Evolutionary conservation across 2,797 vertebrate species (phyloP), one percentile per base, ranked within the genome.

Genomic region (Anguilla anguilla): DNA sequence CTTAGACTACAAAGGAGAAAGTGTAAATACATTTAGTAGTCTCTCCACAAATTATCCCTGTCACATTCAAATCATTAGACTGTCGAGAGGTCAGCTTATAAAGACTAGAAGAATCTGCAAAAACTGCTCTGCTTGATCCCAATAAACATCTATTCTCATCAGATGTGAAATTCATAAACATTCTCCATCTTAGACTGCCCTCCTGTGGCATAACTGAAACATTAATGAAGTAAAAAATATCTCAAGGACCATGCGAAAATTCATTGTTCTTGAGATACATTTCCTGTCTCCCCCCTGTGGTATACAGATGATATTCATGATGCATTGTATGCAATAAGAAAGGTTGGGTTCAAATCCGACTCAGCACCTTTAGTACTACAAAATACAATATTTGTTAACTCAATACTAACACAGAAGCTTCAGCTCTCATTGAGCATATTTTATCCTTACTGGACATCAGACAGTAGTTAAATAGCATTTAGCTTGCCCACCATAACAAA

Each of bases 131-230:
- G 46, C 49, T 25, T 59, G n/a, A 57, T 84, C n/a, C 9, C 31
- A 1, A 28, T 55, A 83, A 83, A 55, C 82, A 83, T 46, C 17
- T 43, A 28, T 17, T 11, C 11, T 49, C 13, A 19, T 10, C 28
- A 57, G 43, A 84, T 84, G 22, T 59, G 35, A 59, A 28, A 31
- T 15, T 55, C 15, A 31, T 17, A 31, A 84, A 35, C 25, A 51
- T n/a, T 17, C 53, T 55, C n/a, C 22, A 31, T 31, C 31, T 59
- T 19, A 84, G 51, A 84, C 19, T 57, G 51, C 83, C 83, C 51
- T 84, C 53, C 15, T 84, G 83, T 84, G 83, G 83, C 35, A 57
- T 11, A 59, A 59, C 28, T 59, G 31, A 57, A n/a, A 59, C 51
- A 84, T 49, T 82, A 25, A 82, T 53, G 5, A 28, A 6, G 5